A percentile compares a stretch with the other conserved stretches of the same genome.
Evolutionary conservation across 2,113 vertebrate species (phyloP).

Genomic region (Neofelis nebulosa): DNA sequence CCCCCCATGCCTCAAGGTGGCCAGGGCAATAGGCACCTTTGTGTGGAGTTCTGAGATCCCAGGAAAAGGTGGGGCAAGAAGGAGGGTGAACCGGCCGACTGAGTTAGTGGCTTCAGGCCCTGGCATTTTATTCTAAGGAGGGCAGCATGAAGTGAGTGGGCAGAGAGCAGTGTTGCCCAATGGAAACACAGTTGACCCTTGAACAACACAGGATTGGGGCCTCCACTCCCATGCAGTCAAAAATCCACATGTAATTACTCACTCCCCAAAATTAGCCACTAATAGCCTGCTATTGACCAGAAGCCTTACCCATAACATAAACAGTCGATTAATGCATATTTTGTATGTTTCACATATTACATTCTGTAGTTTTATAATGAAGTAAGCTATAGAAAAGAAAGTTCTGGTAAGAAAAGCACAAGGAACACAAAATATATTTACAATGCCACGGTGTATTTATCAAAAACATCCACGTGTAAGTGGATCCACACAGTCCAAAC

Average conservation of each 20-base stretch:
- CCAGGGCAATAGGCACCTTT: background rate
- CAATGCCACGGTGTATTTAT: background rate
- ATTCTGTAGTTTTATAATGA: background rate
- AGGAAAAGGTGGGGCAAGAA: rapidly evolving
- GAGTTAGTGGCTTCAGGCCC: background rate
- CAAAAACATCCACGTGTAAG: background rate
- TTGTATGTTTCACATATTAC: background rate
- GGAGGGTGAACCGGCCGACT: background rate
- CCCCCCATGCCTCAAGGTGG: too few relatives aligned
- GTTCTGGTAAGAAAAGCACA: background rate
- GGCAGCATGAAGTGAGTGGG: background rate
- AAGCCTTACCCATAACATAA: background rate
- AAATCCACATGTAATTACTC: background rate
- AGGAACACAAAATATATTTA: background rate
- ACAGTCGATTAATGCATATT: background rate
- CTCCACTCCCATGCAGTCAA: background rate
- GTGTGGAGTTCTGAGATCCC: background rate
- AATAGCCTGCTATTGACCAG: background rate
- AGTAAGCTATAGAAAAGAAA: background rate
- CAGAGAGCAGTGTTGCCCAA: background rate
- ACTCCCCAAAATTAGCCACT: background rate
- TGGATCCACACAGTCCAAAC: background rate
- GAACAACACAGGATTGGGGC: background rate
- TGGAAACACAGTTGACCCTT: background rate
- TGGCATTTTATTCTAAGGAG: background rate